A percentile compares a stretch with the other conserved stretches of the same genome.
These are phyloP conservation scores for Cardiocondyla obscurior DNA, from an alignment of 1,140 invertebrate genomes.

Conservation along the genomic window DNA sequence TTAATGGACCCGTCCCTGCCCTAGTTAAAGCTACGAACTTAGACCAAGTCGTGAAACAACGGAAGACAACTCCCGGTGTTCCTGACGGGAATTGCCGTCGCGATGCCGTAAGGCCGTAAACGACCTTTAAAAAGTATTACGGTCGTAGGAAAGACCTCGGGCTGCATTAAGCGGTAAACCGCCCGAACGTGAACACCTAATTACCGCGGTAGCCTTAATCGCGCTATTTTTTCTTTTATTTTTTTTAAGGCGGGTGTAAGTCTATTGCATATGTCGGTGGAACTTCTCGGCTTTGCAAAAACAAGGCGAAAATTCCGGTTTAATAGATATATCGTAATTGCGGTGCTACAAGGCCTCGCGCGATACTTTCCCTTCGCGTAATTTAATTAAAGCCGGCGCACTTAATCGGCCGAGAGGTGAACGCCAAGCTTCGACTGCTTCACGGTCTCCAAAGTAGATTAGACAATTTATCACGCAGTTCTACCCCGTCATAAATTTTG, in stretches of 20 bases:
- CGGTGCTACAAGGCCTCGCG: not conserved
- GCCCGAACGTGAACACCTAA: conserved; percentile 24
- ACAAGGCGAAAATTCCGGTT: not conserved
- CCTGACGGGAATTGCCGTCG: conserved; percentile 60
- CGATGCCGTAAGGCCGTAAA: conserved; percentile 56
- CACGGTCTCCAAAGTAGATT: not conserved
- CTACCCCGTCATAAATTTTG: conserved; percentile 42
- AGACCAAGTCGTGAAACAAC: conserved; percentile 67
- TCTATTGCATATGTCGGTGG: not conserved
- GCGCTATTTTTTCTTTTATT: too few relatives aligned
- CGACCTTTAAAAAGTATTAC: conserved; percentile 64
- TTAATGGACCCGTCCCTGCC: conserved; percentile 75
- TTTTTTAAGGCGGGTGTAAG: not conserved
- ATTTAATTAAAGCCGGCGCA: conserved; percentile 5
- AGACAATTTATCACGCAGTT: conserved; percentile 26
- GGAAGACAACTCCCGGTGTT: conserved; percentile 68
- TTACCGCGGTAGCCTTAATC: conserved; percentile 17
- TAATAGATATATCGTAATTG: conserved; percentile 5
- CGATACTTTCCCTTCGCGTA: not conserved
- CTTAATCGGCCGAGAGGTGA: not conserved
- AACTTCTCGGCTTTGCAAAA: not conserved
- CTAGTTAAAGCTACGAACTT: conserved; percentile 75
- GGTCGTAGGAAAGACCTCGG: not conserved
- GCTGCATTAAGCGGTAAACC: conserved; percentile 46
- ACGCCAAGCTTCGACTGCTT: not conserved